Conservation (phyloP, 2,888 invertebrate genomes). For the Xanthia togata region DNA sequence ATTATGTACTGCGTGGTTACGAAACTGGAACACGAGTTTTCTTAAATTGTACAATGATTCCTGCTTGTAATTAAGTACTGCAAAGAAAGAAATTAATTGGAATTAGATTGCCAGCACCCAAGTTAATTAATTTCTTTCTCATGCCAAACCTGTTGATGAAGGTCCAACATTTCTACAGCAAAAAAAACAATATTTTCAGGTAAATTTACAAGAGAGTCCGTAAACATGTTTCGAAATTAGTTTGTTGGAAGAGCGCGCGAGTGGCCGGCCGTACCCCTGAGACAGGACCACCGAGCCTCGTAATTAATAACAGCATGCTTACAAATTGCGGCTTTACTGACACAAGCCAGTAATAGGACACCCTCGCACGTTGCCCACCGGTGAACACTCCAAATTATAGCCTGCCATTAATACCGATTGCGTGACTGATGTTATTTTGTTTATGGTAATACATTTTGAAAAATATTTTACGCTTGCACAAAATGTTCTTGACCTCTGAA, state of each 20-base stretch:
- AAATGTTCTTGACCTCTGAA: constrained; percentile 13
- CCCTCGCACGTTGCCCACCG: constrained; percentile 66
- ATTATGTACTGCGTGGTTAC: constrained; percentile 29
- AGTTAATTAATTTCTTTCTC: constrained; percentile 22
- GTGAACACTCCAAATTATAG: constrained; percentile 74
- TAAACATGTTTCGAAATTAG: constrained; percentile 74
- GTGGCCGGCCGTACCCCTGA: constrained; percentile 56
- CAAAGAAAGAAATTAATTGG: background rate
- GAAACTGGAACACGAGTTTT: constrained; percentile 21
- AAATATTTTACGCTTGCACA: constrained; percentile 8
- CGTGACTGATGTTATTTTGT: constrained; percentile 72
- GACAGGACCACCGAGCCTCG: constrained; percentile 74
- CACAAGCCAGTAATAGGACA: constrained; percentile 68
- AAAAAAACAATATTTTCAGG: constrained; percentile 41
- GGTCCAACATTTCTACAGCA: constrained; percentile 6
- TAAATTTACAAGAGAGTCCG: constrained; percentile 43
- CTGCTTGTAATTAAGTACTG: background rate
- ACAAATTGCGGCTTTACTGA: constrained; percentile 78
- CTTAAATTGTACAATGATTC: background rate
- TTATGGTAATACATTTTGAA: constrained; percentile 8
- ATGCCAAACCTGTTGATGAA: constrained; percentile 32
- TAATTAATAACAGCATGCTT: constrained; percentile 80
- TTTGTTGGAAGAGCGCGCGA: constrained; percentile 70
- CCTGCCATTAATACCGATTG: constrained; percentile 67
- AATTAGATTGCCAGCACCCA: constrained; percentile 11